A percentile compares a stretch with the other conserved stretches of the same genome.
Evolutionary conservation across 2,113 vertebrate genomes (phyloP).

Genomic region (Illadopsis cleaveri): DNA sequence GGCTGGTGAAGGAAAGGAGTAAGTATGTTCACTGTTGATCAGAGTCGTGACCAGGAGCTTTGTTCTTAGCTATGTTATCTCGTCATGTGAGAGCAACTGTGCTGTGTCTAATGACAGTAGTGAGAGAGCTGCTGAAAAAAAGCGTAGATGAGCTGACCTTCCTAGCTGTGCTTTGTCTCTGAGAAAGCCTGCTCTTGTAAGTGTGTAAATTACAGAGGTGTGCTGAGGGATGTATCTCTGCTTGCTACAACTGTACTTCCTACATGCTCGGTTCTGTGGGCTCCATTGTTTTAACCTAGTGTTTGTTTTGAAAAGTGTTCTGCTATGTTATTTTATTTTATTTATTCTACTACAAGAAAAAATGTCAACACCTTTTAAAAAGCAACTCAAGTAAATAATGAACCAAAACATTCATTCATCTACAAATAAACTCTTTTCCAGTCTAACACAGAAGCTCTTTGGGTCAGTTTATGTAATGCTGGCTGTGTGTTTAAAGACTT

Average conservation of each 20-base stretch:
- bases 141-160: neutral
- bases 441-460: neutral
- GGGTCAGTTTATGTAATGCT: neutral
- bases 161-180: neutral
- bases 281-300: neutral
- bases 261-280: neutral
- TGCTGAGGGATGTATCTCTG: neutral
- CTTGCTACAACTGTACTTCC: neutral
- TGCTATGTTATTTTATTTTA: neutral
- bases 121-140: neutral
- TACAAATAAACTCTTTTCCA: neutral
- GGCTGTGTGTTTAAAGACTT: neutral
- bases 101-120: neutral
- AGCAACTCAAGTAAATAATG: neutral
- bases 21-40: rapidly evolving
- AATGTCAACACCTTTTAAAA: neutral
- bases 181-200: neutral
- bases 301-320: neutral
- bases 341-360: neutral
- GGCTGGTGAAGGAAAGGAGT: neutral
- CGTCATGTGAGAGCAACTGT: neutral
- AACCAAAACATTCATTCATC: neutral
- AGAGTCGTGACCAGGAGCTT: neutral
- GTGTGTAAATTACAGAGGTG: neutral
- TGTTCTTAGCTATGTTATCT: neutral